phyloP scores from a whole-genome alignment of 2,797 vertebrate genomes.

The Momotus momota region DNA sequence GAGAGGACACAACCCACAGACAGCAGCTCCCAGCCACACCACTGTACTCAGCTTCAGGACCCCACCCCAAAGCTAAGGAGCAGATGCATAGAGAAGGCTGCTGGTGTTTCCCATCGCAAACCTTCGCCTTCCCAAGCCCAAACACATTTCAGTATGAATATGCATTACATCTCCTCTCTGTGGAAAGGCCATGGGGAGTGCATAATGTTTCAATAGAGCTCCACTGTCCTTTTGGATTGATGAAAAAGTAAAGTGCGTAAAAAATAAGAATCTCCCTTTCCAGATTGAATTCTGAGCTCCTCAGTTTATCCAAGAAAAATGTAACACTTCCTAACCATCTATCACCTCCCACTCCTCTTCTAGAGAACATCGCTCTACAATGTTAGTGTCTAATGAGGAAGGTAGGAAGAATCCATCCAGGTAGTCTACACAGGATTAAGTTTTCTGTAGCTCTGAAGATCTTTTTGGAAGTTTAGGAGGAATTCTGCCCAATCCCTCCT shows the following conservation, averaged over 20 bases:
- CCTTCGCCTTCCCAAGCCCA: neutral
- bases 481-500: neutral
- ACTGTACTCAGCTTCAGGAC: neutral
- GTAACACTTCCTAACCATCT: neutral
- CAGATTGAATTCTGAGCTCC: neutral
- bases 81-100: neutral
- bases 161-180: neutral
- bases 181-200: accelerated
- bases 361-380: accelerated
- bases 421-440: neutral
- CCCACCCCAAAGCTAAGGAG: neutral
- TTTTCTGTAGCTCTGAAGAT: neutral
- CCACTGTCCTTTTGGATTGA: neutral
- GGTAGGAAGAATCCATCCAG: neutral
- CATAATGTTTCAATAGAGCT: neutral
- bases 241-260: neutral
- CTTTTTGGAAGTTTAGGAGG: neutral
- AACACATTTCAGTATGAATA: neutral
- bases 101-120: neutral
- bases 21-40: neutral
- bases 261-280: neutral
- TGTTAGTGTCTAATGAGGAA: neutral
- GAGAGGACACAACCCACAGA: accelerated
- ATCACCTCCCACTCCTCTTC: neutral
- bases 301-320: neutral